Evolutionary conservation across 2,888 invertebrate genomes (phyloP), one percentile per base, ranked within the genome.

Genomic region (Papilio demoleus): DNA sequence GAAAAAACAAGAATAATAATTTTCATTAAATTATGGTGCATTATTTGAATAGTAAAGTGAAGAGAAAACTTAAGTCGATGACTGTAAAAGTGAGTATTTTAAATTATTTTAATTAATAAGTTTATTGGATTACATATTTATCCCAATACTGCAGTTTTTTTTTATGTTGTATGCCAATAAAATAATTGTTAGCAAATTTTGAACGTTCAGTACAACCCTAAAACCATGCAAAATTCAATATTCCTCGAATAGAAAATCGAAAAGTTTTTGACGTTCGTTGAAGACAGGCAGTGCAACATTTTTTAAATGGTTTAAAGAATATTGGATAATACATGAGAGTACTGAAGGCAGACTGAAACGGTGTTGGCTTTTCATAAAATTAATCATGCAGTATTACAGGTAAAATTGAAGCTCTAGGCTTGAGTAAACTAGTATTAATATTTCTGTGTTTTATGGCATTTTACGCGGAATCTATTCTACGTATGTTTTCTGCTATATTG

Each of bases 241-340:
- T n/a, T 31, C 31, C 4, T 56, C 9, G 31, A 31, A 27, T 31
- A 56, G 17, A 56, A 17, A 31, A 56, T 31, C 27, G n/a, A 56
- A 56, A 56, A 56, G 53, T 31, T 31, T 56, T 56, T 31, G 53
- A 56, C 27, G 17, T 56, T 4, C 53, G 53, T 31, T n/a, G 31
- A 56, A 31, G 17, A n/a, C 53, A 31, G 53, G n/a, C n/a, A 31
- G 9, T n/a, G 31, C 17, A 56, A n/a, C 27, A 56, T 56, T 56
- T 47, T 53, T 56, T 56, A 56, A 31, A 56, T 56, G 31, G 17
- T 56, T 56, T 56, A 56, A n/a, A 27, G 53, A 31, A 56, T 53
- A 0, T 27, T 31, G 53, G 53, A 56, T 31, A 31, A 17, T 17
- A 31, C 53, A 53, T 53, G 24, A 24, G 24, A 56, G 4, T 3